These are phyloP conservation scores for Polietes domitor DNA, from an alignment of 2,888 invertebrate genomes.

Conservation along the genomic window DNA sequence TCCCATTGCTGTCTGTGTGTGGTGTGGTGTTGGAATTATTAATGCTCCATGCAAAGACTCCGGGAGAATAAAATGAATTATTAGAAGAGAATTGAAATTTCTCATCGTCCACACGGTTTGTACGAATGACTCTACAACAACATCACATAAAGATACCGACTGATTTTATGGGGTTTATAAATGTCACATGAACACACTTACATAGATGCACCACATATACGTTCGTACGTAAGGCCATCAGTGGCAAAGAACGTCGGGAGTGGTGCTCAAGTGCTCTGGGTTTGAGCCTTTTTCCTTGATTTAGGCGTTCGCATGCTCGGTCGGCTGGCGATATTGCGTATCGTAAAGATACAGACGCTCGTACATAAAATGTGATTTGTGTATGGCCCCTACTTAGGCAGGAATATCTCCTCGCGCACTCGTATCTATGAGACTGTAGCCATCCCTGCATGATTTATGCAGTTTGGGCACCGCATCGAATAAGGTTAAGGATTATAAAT, in stretches of 20 bases:
- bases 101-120: slow-evolving; percentile 55
- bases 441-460: neutral
- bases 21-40: slow-evolving; percentile 68
- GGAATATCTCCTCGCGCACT: too few relatives aligned
- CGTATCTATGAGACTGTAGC: neutral
- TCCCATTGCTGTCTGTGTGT: slow-evolving; percentile 11
- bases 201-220: neutral
- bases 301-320: neutral
- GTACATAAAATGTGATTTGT: neutral
- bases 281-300: too few relatives aligned
- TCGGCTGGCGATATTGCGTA: neutral
- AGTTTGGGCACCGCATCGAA: neutral
- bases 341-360: neutral
- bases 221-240: neutral
- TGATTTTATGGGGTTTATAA: slow-evolving; percentile 33
- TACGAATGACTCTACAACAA: neutral
- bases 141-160: slow-evolving; percentile 11
- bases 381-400: neutral
- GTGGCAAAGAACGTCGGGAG: too few relatives aligned
- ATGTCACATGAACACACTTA: neutral
- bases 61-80: slow-evolving; percentile 75
- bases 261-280: too few relatives aligned
- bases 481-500: too few relatives aligned
- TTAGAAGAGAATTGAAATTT: slow-evolving; percentile 76
- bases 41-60: slow-evolving; percentile 74